Evolutionary conservation across 2,888 invertebrate genomes (phyloP).

Genomic region (Tyria jacobaeae): DNA sequence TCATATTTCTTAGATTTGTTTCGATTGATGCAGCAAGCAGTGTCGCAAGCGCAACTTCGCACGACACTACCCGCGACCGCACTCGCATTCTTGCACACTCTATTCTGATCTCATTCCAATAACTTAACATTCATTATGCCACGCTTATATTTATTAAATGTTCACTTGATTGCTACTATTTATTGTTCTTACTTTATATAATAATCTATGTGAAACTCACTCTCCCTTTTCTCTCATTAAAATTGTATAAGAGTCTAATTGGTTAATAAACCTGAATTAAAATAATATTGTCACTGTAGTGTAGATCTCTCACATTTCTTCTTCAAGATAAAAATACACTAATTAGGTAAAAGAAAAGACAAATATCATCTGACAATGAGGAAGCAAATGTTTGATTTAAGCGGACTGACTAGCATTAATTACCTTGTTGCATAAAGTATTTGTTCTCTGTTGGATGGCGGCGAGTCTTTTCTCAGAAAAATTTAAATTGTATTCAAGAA

Average conservation of each 20-base stretch:
- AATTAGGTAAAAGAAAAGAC: conserved; percentile 14
- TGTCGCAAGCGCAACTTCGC: conserved; percentile 76
- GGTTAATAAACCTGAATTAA: conserved; percentile 20
- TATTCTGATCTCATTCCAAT: conserved; percentile 76
- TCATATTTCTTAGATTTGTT: conserved; percentile 54
- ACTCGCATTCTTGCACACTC: conserved; percentile 71
- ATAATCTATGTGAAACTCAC: conserved; percentile 37
- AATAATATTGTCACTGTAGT: conserved; percentile 21
- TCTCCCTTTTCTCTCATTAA: conserved; percentile 34
- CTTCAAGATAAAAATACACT: conserved; percentile 11
- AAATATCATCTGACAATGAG: conserved; percentile 5
- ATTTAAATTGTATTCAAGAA: conserved; percentile 32
- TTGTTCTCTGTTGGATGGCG: conserved; percentile 20
- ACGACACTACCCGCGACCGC: conserved; percentile 70
- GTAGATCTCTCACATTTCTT: conserved; percentile 21
- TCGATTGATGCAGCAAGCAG: conserved; percentile 45
- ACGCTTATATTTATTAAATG: conserved; percentile 48
- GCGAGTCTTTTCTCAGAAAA: conserved; percentile 27
- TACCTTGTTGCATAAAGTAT: conserved; percentile 11
- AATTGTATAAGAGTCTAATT: conserved; percentile 43
- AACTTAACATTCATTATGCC: conserved; percentile 53
- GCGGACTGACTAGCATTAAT: conserved; percentile 9
- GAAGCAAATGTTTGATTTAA: conserved; percentile 6
- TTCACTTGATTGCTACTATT: conserved; percentile 56
- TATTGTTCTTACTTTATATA: conserved; percentile 46